These are phyloP conservation scores for Phalanger gymnotis DNA, from an alignment of 2,797 vertebrate species.

Conservation along the genomic window DNA sequence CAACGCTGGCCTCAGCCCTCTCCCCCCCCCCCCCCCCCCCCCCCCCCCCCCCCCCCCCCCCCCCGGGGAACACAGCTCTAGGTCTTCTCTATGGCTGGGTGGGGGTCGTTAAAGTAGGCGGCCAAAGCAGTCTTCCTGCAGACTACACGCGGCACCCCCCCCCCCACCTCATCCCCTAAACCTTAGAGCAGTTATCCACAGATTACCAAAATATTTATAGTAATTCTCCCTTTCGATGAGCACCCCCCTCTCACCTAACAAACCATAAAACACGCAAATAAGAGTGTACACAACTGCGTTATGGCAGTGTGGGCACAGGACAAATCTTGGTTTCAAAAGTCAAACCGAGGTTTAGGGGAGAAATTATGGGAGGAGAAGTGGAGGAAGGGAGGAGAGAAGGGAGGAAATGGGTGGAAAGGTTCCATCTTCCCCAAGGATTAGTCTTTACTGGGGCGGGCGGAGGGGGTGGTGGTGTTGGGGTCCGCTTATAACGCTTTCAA, in stretches of 20 bases:
- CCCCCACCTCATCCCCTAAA: constrained; percentile 69
- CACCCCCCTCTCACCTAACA: constrained; percentile 58
- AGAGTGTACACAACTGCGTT: constrained; percentile 72
- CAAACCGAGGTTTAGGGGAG: constrained; percentile 69
- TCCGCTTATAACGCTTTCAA: constrained; percentile 16
- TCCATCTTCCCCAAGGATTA: constrained; percentile 58
- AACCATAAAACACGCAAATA: constrained; percentile 77
- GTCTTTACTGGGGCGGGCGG: constrained; percentile 24
- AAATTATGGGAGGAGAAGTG: constrained; percentile 47
- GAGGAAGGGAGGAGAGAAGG: background rate
- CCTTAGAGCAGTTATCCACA: background rate
- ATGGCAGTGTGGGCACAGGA: constrained; percentile 59
- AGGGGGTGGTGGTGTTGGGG: constrained; percentile 36
- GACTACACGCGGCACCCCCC: constrained; percentile 49
- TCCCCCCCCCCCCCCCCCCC: constrained; percentile 34
- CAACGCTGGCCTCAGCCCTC: constrained; percentile 32
- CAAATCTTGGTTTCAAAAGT: constrained; percentile 79
- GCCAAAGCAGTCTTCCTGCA: constrained; percentile 34
- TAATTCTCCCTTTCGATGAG: constrained; percentile 49
- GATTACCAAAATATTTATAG: constrained; percentile 20
- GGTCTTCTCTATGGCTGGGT: background rate
- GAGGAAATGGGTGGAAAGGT: constrained; percentile 69
- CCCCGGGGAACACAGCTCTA: background rate
- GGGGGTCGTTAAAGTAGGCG: constrained; percentile 76
- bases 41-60: constrained; percentile 36